Evolutionary conservation across 1,140 invertebrate genomes (phyloP).

Genomic region (Apis laboriosa): DNA sequence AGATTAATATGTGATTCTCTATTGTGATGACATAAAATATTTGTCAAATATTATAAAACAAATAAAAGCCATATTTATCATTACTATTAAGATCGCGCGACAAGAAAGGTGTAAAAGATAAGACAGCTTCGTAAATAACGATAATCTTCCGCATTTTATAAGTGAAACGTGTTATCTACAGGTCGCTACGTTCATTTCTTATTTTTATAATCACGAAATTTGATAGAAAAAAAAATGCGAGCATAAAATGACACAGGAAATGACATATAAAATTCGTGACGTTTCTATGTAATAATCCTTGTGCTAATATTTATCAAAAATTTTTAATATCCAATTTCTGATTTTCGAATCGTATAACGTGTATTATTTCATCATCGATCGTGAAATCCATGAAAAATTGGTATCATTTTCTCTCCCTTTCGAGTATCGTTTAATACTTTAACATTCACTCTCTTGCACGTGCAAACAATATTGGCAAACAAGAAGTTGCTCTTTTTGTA

Average conservation of each 20-base stretch:
- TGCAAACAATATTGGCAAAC: neutral
- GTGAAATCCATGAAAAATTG: neutral
- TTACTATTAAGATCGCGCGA: neutral
- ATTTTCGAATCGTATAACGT: no score
- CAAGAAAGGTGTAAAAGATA: neutral
- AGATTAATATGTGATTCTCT: neutral
- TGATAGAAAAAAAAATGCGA: no score
- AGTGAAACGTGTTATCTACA: no score
- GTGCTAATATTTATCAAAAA: no score
- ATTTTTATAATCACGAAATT: no score
- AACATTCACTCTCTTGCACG: neutral
- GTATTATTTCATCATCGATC: no score
- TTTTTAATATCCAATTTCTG: no score
- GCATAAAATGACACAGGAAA: no score
- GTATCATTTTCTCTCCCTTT: neutral
- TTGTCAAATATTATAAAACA: conserved; percentile 19
- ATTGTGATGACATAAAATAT: neutral
- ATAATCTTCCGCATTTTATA: neutral
- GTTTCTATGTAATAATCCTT: no score
- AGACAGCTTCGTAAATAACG: conserved; percentile 1
- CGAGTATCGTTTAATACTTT: neutral
- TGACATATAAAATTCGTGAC: no score
- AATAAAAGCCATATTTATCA: conserved; percentile 3
- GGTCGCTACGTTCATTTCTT: neutral
- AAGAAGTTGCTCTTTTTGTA: neutral